Percentiles rank a stretch among this genome's conserved stretches.
These are phyloP conservation scores for Sympetrum striolatum DNA, from an alignment of 2,888 invertebrate genomes.

Conservation along the genomic window DNA sequence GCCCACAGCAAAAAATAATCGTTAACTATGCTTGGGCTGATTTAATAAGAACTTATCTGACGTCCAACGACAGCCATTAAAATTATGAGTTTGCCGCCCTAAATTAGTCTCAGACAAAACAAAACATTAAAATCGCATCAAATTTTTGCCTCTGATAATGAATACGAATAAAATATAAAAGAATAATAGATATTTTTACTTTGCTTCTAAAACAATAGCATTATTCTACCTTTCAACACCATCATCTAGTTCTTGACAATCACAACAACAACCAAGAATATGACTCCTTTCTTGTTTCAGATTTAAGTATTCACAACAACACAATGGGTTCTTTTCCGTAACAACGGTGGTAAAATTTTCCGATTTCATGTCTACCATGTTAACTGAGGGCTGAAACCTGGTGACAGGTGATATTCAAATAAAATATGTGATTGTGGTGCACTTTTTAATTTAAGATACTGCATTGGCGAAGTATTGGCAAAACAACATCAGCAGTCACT, in stretches of 20 bases:
- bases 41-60: too few relatives aligned
- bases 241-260: slow-evolving; percentile 66
- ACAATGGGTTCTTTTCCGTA: slow-evolving; percentile 55
- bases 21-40: too few relatives aligned
- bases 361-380: background rate
- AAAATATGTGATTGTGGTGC: background rate
- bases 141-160: too few relatives aligned
- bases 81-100: too few relatives aligned
- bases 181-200: too few relatives aligned
- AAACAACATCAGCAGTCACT: too few relatives aligned
- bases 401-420: background rate
- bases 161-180: too few relatives aligned
- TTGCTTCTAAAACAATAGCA: background rate
- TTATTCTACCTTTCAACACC: slow-evolving; percentile 63
- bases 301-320: slow-evolving; percentile 68
- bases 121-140: too few relatives aligned
- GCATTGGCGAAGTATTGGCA: slow-evolving; percentile 11
- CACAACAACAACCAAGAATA: slow-evolving; percentile 66
- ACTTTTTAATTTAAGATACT: slow-evolving; percentile 22
- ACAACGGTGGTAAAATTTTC: background rate
- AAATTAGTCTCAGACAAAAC: too few relatives aligned
- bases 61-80: too few relatives aligned
- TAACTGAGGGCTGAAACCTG: background rate
- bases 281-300: slow-evolving; percentile 62
- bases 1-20: too few relatives aligned